A percentile compares a stretch with the other conserved stretches of the same genome.
Evolutionary conservation across 1,140 invertebrate species (phyloP).

Genomic region (Oryctes rhinoceros): DNA sequence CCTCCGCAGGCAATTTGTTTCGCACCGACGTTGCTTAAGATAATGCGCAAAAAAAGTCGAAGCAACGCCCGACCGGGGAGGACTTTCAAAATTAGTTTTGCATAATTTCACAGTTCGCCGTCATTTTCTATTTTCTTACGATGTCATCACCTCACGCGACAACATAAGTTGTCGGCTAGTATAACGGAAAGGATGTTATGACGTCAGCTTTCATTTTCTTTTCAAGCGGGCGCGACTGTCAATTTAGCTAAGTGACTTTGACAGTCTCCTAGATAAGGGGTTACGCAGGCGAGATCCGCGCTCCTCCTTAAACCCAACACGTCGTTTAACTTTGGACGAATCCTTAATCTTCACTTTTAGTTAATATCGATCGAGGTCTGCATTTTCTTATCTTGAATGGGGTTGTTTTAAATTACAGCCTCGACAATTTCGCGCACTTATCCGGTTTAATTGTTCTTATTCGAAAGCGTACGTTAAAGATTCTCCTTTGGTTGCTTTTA

Average conservation of each 20-base stretch:
- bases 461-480: no score
- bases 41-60: conserved; percentile 14
- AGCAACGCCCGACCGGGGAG: neutral
- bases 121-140: conserved; percentile 9
- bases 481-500: no score
- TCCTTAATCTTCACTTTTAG: conserved; percentile 5
- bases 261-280: conserved; percentile 13
- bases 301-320: neutral
- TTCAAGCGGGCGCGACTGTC: neutral
- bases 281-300: neutral
- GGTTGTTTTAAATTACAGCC: no score
- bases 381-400: no score
- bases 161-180: conserved; percentile 15
- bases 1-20: neutral
- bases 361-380: neutral
- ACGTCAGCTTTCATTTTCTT: conserved; percentile 1
- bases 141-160: neutral
- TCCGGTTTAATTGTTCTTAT: no score
- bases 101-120: conserved; percentile 13
- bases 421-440: no score
- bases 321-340: neutral
- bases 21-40: neutral
- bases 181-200: conserved; percentile 9
- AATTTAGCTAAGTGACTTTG: conserved; percentile 34
- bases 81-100: conserved; percentile 18